Base-by-base conservation (phyloP, 1,140 invertebrate genomes). In the Patella vulgata region DNA sequence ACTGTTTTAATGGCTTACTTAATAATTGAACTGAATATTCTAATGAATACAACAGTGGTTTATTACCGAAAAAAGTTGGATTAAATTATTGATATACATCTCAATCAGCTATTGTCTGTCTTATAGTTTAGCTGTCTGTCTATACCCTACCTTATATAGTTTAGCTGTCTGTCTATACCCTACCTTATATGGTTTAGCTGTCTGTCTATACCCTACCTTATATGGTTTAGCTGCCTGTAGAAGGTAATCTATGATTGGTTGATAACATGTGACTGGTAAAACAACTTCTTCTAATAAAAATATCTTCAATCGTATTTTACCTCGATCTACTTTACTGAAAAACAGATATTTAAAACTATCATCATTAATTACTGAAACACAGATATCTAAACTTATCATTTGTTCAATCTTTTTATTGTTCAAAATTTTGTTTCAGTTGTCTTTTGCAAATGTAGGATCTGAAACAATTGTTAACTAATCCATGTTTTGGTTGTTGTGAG, bases 261-360 rank as follows among this genome's bases (percentile, higher is more conserved):
- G 42, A 42, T 75, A 75, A 30, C 62, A 70, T 2, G 59, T 56
- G 9, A 70, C 53, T 14, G 73, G 73, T 21, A 75, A 51, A n/a
- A 75, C 70, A 21, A 47, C 63, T 50, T 75, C 73, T 46, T 75
- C 70, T 21, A 67, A 31, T n/a, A 75, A 50, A 46, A 66, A 63
- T 12, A 71, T 48, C 33, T 69, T 70, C 6, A 75, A 51, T 9
- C 73, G 64, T 28, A 75, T 56, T 30, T 68, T 75, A 0, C 73
- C 73, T 39, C 65, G 48, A n/a, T 74, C 64, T 33, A 71, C 50
- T 46, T 61, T 61, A 36, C 64, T 71, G 50, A 9, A 63, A 17
- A 12, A 63, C 55, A 0, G 59, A 66, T n/a, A 23, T 31, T 36
- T 36, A 8, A 36, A n/a, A n/a, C n/a, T n/a, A n/a, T n/a, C n/a